These are phyloP conservation scores for Reinhardtius hippoglossoides DNA, from an alignment of 2,113 vertebrate genomes.

Conservation along the genomic window DNA sequence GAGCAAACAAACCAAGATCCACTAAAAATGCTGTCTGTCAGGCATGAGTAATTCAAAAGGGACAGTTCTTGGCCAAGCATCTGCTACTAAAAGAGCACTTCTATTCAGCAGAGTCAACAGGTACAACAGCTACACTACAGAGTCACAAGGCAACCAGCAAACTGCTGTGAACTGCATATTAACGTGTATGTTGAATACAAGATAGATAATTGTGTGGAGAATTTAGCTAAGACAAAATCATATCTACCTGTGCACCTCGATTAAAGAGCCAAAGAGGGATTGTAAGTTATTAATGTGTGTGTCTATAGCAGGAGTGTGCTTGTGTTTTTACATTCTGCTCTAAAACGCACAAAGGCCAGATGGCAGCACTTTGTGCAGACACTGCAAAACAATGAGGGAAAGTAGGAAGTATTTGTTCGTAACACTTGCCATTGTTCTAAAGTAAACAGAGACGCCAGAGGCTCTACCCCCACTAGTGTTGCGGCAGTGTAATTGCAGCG, in stretches of 20 bases:
- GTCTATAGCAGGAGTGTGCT: too few relatives aligned
- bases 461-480: too few relatives aligned
- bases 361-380: too few relatives aligned
- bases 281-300: neutral
- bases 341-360: too few relatives aligned
- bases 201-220: neutral
- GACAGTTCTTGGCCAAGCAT: slow-evolving; percentile 29
- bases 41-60: slow-evolving; percentile 39
- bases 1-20: slow-evolving; percentile 41
- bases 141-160: neutral
- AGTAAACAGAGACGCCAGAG: too few relatives aligned
- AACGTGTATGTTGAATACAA: neutral
- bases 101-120: neutral
- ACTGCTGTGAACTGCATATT: neutral
- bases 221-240: neutral
- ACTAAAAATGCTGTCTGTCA: slow-evolving; percentile 34
- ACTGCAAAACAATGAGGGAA: too few relatives aligned
- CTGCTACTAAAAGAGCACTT: slow-evolving; percentile 22
- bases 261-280: neutral
- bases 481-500: too few relatives aligned
- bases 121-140: slow-evolving; percentile 3
- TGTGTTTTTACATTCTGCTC: too few relatives aligned
- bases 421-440: too few relatives aligned
- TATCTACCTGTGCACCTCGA: neutral
- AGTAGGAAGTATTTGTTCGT: too few relatives aligned